These are phyloP conservation scores for Melanostoma scalare DNA, from an alignment of 2,888 invertebrate genomes.

Conservation along the genomic window DNA sequence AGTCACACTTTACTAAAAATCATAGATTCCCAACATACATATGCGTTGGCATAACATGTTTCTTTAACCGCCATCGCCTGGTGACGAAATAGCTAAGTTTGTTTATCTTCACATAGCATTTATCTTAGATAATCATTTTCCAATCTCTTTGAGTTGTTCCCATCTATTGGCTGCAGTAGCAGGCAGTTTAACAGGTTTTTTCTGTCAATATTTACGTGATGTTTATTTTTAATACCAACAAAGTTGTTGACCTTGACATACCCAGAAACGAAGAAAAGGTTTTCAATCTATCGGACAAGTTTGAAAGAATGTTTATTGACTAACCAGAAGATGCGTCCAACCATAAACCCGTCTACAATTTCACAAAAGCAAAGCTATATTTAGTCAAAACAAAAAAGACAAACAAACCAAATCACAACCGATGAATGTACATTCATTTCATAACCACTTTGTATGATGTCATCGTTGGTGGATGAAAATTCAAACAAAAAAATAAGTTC, in stretches of 20 bases:
- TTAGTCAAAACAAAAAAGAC: neutral
- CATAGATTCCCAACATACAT: neutral
- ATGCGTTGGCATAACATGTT: neutral
- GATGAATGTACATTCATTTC: neutral
- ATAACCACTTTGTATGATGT: conserved; percentile 33
- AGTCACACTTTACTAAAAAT: neutral
- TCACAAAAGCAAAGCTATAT: neutral
- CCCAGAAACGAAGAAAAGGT: conserved; percentile 40
- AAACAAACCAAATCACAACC: too few relatives aligned
- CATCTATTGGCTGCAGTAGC: conserved; percentile 23
- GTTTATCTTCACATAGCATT: conserved; percentile 9
- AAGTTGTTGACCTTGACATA: conserved; percentile 59
- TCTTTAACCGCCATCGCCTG: neutral
- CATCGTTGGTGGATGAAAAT: conserved; percentile 15
- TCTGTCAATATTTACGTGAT: conserved; percentile 24
- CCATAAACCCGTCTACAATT: conserved; percentile 1
- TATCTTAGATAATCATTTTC: conserved; percentile 3
- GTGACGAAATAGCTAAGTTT: conserved; percentile 10
- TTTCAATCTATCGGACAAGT: conserved; percentile 27
- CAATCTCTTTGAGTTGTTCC: conserved; percentile 1
- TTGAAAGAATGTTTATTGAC: conserved; percentile 36
- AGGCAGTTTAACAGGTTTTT: conserved; percentile 28
- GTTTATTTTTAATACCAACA: conserved; percentile 41
- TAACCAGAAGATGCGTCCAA: conserved; percentile 5
- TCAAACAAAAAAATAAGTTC: conserved; percentile 34